These are phyloP conservation scores for Hipparchia sbordonii DNA, from an alignment of 2,888 invertebrate species.

Conservation along the genomic window DNA sequence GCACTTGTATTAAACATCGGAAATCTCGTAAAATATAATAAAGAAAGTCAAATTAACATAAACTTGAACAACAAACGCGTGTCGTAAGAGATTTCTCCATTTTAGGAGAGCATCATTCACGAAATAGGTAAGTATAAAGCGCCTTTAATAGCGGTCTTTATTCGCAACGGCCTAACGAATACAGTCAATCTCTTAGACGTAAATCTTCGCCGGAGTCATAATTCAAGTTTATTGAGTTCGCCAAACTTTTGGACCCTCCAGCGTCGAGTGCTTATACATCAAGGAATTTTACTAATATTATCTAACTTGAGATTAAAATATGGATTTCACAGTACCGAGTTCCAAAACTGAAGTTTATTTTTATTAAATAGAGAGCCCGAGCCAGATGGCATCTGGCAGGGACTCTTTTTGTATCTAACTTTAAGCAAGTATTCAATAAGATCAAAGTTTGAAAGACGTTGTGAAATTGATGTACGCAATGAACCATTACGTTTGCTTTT, in stretches of 20 bases:
- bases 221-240: conserved; percentile 75
- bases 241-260: conserved; percentile 61
- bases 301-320: conserved; percentile 45
- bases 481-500: conserved; percentile 4
- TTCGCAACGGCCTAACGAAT: conserved; percentile 64
- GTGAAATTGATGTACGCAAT: conserved; percentile 14
- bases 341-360: conserved; percentile 32
- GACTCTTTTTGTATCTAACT: conserved; percentile 13
- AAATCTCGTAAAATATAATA: conserved; percentile 4
- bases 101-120: conserved; percentile 18
- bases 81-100: conserved; percentile 19
- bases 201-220: conserved; percentile 72
- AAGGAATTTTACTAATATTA: conserved; percentile 46
- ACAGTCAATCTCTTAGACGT: conserved; percentile 73
- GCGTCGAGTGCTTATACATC: conserved; percentile 42
- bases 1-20: background rate
- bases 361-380: conserved; percentile 34
- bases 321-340: conserved; percentile 33
- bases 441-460: conserved; percentile 7
- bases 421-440: conserved; percentile 8
- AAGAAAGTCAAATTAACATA: conserved; percentile 16
- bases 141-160: conserved; percentile 67
- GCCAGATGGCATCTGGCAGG: conserved; percentile 1
- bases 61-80: conserved; percentile 6
- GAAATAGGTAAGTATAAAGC: conserved; percentile 52